Evolutionary conservation across 1,140 invertebrate genomes (phyloP), one percentile per base, ranked within the genome.

Genomic region (Formica exsecta): DNA sequence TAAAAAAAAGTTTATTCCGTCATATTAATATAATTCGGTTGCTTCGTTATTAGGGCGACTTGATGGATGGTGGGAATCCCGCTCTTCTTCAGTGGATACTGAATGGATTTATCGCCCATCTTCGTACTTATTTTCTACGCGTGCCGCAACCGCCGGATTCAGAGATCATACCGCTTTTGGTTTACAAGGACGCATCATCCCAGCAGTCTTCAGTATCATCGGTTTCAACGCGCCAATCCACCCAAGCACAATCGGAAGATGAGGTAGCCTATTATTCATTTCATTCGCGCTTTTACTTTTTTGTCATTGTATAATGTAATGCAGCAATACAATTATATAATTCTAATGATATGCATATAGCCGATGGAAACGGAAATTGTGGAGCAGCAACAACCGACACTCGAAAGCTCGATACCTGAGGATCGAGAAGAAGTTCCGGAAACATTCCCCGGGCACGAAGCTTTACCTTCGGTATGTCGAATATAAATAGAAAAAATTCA

Each of bases 381-480:
- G 6, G 92, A 91, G 64, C 89, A 91, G 44, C 89, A 92, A 22
- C 92, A 89, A 84, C 36, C 89, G 25, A 86, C 74, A 6, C 86
- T 89, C 32, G 92, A 93, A 77, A 57, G 87, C 4, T 64, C 90
- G 1, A 29, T 90, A 66, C 87, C 90, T 13, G 92, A 93, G 22
- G 92, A 93, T 9, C 87, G 88, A 32, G 93, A 94, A 86, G 93
- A 93, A 75, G 87, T 93, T 71, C 92, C 93, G 4, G 91, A 89
- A 87, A 94, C 91, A 36, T 95, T 95, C 41, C 91, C 94, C n/a
- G 94, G 94, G 66, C 93, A 95, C 25, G 93, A 93, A 85, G 79
- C 90, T 51, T 86, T 96, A 74, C 95, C 96, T 84, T 88, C 94
- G 36, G 96, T 96, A 93, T 93, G 48, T 86, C 22, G 13, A 62